phyloP scores from a whole-genome alignment of 2,113 vertebrate species.

The Poeciliopsis turrubarensis region DNA sequence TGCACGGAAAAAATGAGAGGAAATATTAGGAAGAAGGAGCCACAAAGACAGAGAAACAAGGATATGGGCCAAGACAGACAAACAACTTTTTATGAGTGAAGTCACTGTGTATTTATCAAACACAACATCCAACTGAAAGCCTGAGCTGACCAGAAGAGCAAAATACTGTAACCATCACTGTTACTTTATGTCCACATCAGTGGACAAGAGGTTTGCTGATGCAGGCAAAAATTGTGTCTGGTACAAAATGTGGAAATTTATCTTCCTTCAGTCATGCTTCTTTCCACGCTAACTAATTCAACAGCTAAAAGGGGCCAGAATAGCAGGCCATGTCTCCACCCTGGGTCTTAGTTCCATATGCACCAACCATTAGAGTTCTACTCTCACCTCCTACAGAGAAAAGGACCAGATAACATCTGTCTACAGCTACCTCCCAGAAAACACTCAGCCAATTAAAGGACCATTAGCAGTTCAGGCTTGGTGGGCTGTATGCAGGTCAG shows the following conservation, averaged over 20 bases:
- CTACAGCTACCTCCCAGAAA: conserved; percentile 58
- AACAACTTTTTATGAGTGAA: conserved; percentile 56
- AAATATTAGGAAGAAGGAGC: conserved; percentile 11
- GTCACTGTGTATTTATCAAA: conserved; percentile 60
- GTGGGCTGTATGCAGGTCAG: conserved; percentile 48
- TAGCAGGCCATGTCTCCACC: conserved; percentile 48
- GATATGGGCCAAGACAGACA: conserved; percentile 40
- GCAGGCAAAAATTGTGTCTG: conserved; percentile 33
- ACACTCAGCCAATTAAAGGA: conserved; percentile 71
- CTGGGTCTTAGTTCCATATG: conserved; percentile 48
- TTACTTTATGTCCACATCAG: conserved; percentile 4
- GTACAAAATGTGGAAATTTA: conserved; percentile 49
- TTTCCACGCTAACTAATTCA: conserved; percentile 67
- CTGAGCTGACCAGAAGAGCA: conserved; percentile 38
- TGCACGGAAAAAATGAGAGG: conserved; percentile 14
- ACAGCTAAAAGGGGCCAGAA: conserved; percentile 58
- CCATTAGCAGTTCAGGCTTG: conserved; percentile 60
- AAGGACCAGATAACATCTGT: conserved; percentile 67
- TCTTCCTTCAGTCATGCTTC: conserved; percentile 57
- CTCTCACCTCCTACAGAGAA: conserved; percentile 60
- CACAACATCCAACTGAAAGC: conserved; percentile 36
- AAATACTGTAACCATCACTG: conserved; percentile 22
- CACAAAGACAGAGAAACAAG: conserved; percentile 56
- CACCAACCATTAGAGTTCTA: conserved; percentile 56
- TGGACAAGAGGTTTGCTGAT: conserved; percentile 47